Evolutionary conservation across 2,888 invertebrate genomes (phyloP).

Genomic region (Ennomos quercinarius): DNA sequence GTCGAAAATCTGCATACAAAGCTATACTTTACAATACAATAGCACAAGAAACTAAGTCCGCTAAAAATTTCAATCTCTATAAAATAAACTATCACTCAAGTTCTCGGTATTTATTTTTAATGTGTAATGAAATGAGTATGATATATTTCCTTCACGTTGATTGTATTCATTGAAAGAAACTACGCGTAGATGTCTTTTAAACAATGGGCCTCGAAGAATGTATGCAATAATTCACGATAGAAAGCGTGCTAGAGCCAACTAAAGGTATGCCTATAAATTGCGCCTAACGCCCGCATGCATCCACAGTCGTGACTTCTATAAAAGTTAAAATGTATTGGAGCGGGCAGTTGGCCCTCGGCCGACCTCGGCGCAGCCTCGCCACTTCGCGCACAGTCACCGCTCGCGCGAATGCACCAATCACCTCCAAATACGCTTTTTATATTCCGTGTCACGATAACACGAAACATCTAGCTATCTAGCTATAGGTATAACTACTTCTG

Average conservation of each 20-base stretch:
- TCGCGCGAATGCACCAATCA: slow-evolving; percentile 73
- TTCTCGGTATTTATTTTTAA: too few species aligned
- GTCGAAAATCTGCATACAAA: too few species aligned
- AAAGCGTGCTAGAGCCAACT: slow-evolving; percentile 20
- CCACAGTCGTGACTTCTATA: slow-evolving; percentile 48
- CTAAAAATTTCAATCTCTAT: too few species aligned
- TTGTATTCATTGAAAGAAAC: slow-evolving; percentile 6
- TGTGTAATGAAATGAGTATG: background rate
- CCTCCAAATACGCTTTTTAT: slow-evolving; percentile 76
- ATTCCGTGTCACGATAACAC: slow-evolving; percentile 61
- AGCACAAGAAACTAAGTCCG: too few species aligned
- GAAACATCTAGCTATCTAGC: slow-evolving; percentile 40
- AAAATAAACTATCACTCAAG: too few species aligned
- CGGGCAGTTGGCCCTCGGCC: slow-evolving; percentile 62
- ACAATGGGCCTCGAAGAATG: slow-evolving; percentile 23
- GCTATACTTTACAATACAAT: too few species aligned
- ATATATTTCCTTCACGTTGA: background rate
- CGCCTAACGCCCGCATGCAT: slow-evolving; percentile 25
- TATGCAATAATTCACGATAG: slow-evolving; percentile 23
- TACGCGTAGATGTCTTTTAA: slow-evolving; percentile 4
- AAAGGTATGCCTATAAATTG: slow-evolving; percentile 30
- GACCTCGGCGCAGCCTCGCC: slow-evolving; percentile 74
- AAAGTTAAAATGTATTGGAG: slow-evolving; percentile 47
- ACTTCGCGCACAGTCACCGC: slow-evolving; percentile 70
- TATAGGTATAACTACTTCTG: slow-evolving; percentile 12